Percentiles rank a stretch among this genome's conserved stretches.
phyloP scores from a whole-genome alignment of 2,113 vertebrate species.

The Oryzias woworae region DNA sequence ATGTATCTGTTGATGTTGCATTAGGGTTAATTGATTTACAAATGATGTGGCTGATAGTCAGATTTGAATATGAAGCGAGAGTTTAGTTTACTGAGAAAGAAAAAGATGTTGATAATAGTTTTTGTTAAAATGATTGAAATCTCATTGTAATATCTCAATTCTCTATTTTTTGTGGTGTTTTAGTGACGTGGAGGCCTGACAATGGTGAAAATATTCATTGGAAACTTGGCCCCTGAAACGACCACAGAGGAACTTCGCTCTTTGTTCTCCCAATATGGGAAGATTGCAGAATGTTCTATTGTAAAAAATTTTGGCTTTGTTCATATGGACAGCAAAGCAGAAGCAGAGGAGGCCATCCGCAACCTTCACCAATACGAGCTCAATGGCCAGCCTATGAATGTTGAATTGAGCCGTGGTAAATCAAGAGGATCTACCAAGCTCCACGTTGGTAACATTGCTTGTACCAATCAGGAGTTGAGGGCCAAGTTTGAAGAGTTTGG shows the following conservation, averaged over 20 bases:
- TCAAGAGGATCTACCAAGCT: slow-evolving; percentile 91
- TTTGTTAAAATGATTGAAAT: too few relatives aligned
- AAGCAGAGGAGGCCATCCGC: slow-evolving; percentile 90
- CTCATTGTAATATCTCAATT: neutral
- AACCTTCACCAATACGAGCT: slow-evolving; percentile 95
- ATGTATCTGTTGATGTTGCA: too few relatives aligned
- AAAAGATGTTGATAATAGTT: neutral
- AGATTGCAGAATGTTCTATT: slow-evolving; percentile 93
- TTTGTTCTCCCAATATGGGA: slow-evolving; percentile 94
- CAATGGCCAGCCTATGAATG: slow-evolving; percentile 92
- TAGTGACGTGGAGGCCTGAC: slow-evolving; percentile 51
- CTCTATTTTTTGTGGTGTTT: neutral
- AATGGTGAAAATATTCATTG: slow-evolving; percentile 97
- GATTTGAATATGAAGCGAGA: too few relatives aligned
- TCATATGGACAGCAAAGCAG: slow-evolving; percentile 89
- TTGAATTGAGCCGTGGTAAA: slow-evolving; percentile 92
- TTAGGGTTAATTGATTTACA: too few relatives aligned
- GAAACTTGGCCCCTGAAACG: slow-evolving; percentile 91
- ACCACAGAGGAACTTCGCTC: slow-evolving; percentile 90
- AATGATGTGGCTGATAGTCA: too few relatives aligned
- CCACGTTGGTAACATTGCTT: slow-evolving; percentile 91
- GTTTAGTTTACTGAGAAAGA: neutral
- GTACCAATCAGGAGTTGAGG: slow-evolving; percentile 91
- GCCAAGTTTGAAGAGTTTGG: slow-evolving; percentile 95
- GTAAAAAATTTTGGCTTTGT: slow-evolving; percentile 98